Percentiles rank a stretch among this genome's conserved stretches.
phyloP scores from a whole-genome alignment of 2,113 vertebrate genomes.

The Typhlomys cinereus region DNA sequence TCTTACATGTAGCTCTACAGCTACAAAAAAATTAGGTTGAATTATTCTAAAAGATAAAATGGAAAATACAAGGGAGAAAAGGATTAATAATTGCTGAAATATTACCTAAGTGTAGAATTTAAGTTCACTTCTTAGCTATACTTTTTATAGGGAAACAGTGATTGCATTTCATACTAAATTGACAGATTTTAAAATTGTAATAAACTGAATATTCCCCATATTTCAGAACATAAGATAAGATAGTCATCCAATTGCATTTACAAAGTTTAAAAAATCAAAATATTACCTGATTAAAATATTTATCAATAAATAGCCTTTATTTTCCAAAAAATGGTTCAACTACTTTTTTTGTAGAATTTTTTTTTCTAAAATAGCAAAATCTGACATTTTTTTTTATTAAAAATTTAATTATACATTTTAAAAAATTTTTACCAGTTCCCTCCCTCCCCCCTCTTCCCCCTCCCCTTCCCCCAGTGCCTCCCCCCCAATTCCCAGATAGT shows the following conservation, averaged over 20 bases:
- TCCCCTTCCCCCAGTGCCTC: no score
- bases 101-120: neutral
- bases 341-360: no score
- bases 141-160: neutral
- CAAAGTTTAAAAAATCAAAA: slow-evolving; percentile 3
- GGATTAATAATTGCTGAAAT: neutral
- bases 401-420: no score
- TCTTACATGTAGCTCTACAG: neutral
- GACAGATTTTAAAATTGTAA: slow-evolving; percentile 42
- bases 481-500: no score
- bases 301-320: neutral
- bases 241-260: slow-evolving; percentile 35
- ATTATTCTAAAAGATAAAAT: neutral
- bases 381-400: no score
- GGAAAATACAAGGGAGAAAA: neutral
- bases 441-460: no score
- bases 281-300: slow-evolving; percentile 15
- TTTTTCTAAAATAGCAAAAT: no score
- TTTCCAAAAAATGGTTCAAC: slow-evolving; percentile 12
- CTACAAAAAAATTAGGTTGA: neutral
- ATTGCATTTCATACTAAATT: slow-evolving; percentile 16
- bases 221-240: slow-evolving; percentile 19
- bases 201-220: neutral
- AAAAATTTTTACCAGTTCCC: no score
- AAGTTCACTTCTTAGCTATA: neutral